Conservation (phyloP, 1,140 invertebrate species). For the Drosophila pallidifrons region DNA sequence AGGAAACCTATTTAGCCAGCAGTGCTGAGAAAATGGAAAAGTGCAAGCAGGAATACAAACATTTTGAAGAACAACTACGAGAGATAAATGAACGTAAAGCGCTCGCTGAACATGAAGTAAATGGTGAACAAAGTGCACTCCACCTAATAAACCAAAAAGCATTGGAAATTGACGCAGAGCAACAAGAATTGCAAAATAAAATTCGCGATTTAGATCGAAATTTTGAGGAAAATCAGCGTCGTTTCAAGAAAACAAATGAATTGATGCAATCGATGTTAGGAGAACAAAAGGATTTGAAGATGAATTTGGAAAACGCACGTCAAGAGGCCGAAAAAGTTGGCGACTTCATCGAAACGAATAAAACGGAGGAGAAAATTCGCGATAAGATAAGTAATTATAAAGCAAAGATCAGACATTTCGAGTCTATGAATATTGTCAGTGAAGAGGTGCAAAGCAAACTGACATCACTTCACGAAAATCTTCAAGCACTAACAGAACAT, state of each 20-base stretch:
- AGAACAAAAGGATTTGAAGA: conserved; percentile 27
- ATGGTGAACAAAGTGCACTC: conserved; percentile 30
- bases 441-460: conserved; percentile 53
- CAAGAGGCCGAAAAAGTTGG: conserved; percentile 55
- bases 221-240: conserved; percentile 53
- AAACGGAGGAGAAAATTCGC: conserved; percentile 52
- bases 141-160: conserved; percentile 36
- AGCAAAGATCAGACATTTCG: conserved; percentile 61
- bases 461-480: conserved; percentile 1
- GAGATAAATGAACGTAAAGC: conserved; percentile 33
- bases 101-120: conserved; percentile 2
- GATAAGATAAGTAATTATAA: conserved; percentile 62
- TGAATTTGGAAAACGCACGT: conserved; percentile 35
- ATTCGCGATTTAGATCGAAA: conserved; percentile 57
- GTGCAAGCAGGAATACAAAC: conserved; percentile 37
- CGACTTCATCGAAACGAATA: conserved; percentile 52
- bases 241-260: conserved; percentile 47
- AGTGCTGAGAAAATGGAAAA: conserved; percentile 54
- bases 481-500: conserved; percentile 13
- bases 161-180: conserved; percentile 32
- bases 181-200: conserved; percentile 35
- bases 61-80: conserved; percentile 35
- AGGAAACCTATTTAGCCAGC: conserved; percentile 52
- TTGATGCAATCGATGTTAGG: conserved; percentile 34
- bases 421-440: conserved; percentile 45